Evolutionary conservation across 2,888 invertebrate species (phyloP).

Genomic region (Noctua fimbriata): DNA sequence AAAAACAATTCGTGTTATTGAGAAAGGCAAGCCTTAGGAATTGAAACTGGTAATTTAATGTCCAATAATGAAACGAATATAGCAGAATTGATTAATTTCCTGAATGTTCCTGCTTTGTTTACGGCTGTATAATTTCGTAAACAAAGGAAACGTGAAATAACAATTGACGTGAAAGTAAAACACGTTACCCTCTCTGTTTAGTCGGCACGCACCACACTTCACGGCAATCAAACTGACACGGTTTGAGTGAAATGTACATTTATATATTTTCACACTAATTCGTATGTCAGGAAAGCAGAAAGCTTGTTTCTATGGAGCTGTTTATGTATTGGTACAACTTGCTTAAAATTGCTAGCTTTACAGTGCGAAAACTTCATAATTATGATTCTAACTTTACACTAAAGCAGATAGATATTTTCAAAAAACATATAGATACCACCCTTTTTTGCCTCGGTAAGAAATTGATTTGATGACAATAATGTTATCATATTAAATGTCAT

Average conservation of each 20-base stretch:
- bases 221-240: conserved; percentile 70
- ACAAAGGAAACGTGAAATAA: conserved; percentile 74
- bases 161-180: conserved; percentile 69
- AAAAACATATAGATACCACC: background rate
- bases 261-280: conserved; percentile 57
- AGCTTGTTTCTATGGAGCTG: background rate
- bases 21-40: conserved; percentile 20
- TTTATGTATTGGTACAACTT: background rate
- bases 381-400: background rate
- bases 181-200: conserved; percentile 74
- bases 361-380: no score
- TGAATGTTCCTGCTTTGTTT: conserved; percentile 65
- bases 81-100: conserved; percentile 74
- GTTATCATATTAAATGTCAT: no score
- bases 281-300: conserved; percentile 22
- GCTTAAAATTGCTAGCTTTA: background rate
- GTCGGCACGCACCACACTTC: conserved; percentile 73
- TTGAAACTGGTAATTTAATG: conserved; percentile 13
- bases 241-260: conserved; percentile 60
- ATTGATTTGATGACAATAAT: background rate
- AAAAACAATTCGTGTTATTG: conserved; percentile 14
- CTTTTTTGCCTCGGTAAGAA: background rate
- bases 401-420: background rate
- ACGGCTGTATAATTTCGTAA: conserved; percentile 71
- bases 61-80: background rate